These are phyloP conservation scores for Trichonephila inaurata DNA, from an alignment of 1,140 invertebrate species.

Conservation along the genomic window DNA sequence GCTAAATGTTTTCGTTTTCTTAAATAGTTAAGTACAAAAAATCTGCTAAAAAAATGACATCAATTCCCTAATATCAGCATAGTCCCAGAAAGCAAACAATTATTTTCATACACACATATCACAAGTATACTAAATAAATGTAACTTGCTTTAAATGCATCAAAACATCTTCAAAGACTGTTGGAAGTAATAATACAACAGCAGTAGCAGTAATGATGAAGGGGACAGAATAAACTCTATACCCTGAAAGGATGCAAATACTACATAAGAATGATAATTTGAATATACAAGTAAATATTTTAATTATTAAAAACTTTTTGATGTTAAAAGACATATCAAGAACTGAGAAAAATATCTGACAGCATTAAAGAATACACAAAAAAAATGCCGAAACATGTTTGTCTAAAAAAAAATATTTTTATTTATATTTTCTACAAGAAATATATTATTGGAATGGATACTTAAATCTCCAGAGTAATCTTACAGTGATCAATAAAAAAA, in stretches of 20 bases:
- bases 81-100: neutral
- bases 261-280: neutral
- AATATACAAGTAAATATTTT: neutral
- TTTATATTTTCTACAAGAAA: neutral
- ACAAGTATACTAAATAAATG: neutral
- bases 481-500: too few relatives aligned
- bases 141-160: neutral
- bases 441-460: neutral
- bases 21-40: neutral
- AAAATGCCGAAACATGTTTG: neutral
- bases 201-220: neutral
- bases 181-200: neutral
- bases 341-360: too few relatives aligned
- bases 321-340: too few relatives aligned
- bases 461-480: neutral
- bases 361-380: neutral
- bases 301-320: neutral
- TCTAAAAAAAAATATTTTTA: constrained; percentile 30
- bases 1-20: too few relatives aligned
- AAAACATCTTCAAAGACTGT: neutral
- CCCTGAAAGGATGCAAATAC: constrained; percentile 18
- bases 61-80: neutral
- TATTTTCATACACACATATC: neutral
- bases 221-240: neutral
- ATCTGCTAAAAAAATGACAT: neutral